Evolutionary conservation across 2,113 vertebrate genomes (phyloP).

Genomic region (Carassius auratus): DNA sequence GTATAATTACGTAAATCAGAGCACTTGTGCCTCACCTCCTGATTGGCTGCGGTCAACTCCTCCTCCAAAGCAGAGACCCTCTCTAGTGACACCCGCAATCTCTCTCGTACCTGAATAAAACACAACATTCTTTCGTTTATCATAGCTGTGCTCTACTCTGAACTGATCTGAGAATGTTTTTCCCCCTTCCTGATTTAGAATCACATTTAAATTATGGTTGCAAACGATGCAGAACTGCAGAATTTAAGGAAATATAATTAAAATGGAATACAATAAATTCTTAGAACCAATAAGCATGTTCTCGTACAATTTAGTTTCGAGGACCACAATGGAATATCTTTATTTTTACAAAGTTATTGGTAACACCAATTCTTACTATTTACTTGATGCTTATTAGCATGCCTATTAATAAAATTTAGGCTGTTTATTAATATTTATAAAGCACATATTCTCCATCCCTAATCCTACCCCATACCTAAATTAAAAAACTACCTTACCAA

Average conservation of each 20-base stretch:
- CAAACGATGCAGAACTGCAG: neutral
- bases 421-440: too few species aligned
- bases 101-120: conserved; percentile 84
- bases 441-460: too few species aligned
- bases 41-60: conserved; percentile 88
- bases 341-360: too few species aligned
- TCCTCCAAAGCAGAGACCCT: conserved; percentile 91
- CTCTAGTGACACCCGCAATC: conserved; percentile 90
- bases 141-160: neutral
- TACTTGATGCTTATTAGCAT: too few species aligned
- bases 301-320: neutral
- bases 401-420: too few species aligned
- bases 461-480: too few species aligned
- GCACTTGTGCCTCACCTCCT: conserved; percentile 80
- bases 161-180: neutral
- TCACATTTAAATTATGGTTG: neutral
- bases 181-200: neutral
- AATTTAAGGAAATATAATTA: neutral
- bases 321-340: too few species aligned
- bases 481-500: too few species aligned
- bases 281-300: neutral
- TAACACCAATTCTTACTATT: too few species aligned
- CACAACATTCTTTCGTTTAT: too few species aligned
- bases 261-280: neutral
- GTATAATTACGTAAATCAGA: neutral